Evolutionary conservation across 53 echinoderm and acorn worm genomes (phyloP).

Genomic region (Mesocentrotus franciscanus): DNA sequence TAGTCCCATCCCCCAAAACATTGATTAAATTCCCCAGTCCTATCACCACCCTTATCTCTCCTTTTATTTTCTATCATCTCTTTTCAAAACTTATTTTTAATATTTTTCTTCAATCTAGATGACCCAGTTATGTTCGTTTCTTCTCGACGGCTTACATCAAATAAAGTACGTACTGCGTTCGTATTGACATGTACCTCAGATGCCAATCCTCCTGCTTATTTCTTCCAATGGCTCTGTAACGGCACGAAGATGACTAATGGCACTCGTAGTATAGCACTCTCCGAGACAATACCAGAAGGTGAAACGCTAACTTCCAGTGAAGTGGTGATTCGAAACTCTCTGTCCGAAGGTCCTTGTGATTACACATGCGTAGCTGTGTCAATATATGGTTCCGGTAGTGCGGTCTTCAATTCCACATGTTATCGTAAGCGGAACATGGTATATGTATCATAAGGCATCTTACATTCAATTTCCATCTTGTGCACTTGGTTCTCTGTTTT

Average conservation of each 20-base stretch:
- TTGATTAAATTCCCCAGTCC: no score
- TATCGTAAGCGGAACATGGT: not conserved
- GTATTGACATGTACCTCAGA: not conserved
- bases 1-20: no score
- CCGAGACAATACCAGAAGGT: not conserved
- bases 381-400: not conserved
- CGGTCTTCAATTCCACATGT: not conserved
- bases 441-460: no score
- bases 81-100: not conserved
- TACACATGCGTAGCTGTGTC: not conserved
- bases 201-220: not conserved
- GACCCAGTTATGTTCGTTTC: not conserved
- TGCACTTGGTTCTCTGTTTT: no score
- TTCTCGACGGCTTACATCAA: not conserved
- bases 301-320: not conserved
- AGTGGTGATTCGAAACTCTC: not conserved
- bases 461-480: no score
- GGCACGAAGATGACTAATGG: not conserved
- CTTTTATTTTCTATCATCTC: no score
- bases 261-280: not conserved
- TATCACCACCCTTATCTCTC: no score
- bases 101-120: not conserved
- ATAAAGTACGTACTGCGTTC: not conserved
- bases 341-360: not conserved
- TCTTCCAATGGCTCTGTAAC: not conserved